These are phyloP conservation scores for Aporophyla lueneburgensis DNA, from an alignment of 2,888 invertebrate species.

Conservation along the genomic window DNA sequence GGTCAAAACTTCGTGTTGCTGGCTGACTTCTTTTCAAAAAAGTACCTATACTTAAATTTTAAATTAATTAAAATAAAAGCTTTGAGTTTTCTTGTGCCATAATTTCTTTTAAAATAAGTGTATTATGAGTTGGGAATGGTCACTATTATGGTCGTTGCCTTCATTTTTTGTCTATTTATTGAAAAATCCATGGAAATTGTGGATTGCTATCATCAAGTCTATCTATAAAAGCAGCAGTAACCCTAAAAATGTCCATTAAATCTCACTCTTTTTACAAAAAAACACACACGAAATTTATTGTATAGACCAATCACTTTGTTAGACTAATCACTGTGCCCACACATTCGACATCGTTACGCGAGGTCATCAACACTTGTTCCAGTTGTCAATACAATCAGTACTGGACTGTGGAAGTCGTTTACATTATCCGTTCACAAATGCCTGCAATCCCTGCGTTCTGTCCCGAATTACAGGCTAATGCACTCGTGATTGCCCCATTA, in stretches of 20 bases:
- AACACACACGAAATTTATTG: background rate
- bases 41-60: too few relatives aligned
- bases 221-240: background rate
- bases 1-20: background rate
- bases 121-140: background rate
- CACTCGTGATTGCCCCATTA: conserved; percentile 27
- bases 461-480: conserved; percentile 47
- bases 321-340: conserved; percentile 7
- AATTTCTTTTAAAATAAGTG: background rate
- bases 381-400: conserved; percentile 48
- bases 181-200: background rate
- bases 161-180: background rate
- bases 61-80: too few relatives aligned
- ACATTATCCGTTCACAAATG: conserved; percentile 55
- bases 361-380: conserved; percentile 37
- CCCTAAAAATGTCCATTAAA: background rate
- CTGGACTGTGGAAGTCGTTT: conserved; percentile 41
- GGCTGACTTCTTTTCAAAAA: too few relatives aligned
- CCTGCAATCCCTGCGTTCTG: conserved; percentile 33
- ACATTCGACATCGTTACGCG: conserved; percentile 14
- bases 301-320: background rate
- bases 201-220: background rate
- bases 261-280: background rate
- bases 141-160: fast-evolving
- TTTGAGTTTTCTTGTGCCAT: background rate